phyloP scores from a whole-genome alignment of 2,113 vertebrate species.

The Rallus limicola region DNA sequence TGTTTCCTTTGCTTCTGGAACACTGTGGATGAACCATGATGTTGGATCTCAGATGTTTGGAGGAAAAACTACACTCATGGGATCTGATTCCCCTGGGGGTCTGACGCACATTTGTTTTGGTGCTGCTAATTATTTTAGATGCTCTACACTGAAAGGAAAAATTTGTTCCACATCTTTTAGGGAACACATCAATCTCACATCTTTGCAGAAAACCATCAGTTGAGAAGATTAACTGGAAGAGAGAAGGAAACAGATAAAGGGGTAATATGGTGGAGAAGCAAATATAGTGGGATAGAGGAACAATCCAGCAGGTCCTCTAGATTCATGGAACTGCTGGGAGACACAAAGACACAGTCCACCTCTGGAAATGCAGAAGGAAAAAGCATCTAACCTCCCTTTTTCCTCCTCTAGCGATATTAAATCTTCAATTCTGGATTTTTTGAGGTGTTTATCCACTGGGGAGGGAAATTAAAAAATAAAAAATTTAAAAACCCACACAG shows the following conservation, averaged over 20 bases:
- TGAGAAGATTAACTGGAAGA: not conserved
- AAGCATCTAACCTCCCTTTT: not conserved
- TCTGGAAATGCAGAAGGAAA: slow-evolving; percentile 3
- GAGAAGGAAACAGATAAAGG: not conserved
- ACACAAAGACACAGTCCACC: not conserved
- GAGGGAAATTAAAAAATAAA: not conserved
- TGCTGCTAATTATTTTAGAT: slow-evolving; percentile 6
- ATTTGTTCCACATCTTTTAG: not conserved
- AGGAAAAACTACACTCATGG: not conserved
- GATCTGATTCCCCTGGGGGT: slow-evolving; percentile 7
- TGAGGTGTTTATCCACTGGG: not conserved
- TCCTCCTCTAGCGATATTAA: not conserved
- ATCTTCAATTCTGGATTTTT: not conserved
- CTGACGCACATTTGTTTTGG: slow-evolving; percentile 35
- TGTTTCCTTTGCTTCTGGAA: slow-evolving; percentile 44
- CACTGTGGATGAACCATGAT: not conserved
- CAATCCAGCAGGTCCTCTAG: not conserved
- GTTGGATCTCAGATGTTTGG: slow-evolving; percentile 41
- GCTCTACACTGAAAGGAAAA: slow-evolving; percentile 12
- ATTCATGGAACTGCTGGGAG: not conserved
- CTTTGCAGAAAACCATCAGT: not conserved
- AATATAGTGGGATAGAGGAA: not conserved
- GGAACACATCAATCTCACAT: not conserved
- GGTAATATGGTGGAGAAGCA: not conserved
- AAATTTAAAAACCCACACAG: not conserved